A percentile compares a stretch with the other conserved stretches of the same genome.
Conservation (phyloP, 2,888 invertebrate species). For the Stenodera caucasica region DNA sequence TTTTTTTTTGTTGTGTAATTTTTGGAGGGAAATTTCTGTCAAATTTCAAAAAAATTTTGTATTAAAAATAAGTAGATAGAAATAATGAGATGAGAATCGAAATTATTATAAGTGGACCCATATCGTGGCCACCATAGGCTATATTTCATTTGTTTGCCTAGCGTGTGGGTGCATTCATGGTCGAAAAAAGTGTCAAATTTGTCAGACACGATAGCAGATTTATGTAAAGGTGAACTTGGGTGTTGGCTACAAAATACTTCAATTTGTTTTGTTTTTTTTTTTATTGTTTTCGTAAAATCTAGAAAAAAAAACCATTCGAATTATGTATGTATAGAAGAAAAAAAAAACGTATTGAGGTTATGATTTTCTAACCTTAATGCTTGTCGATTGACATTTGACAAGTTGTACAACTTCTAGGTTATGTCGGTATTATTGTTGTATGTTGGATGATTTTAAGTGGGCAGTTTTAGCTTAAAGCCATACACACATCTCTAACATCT, state of each 20-base stretch:
- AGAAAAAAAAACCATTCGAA: too few species aligned
- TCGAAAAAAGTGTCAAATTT: constrained; percentile 14
- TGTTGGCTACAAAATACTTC: background rate
- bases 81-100: too few species aligned
- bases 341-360: background rate
- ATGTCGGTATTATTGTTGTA: background rate
- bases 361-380: background rate
- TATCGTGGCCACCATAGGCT: background rate
- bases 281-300: background rate
- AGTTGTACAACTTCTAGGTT: background rate
- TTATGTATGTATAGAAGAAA: too few species aligned
- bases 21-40: background rate
- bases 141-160: constrained; percentile 8
- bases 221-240: constrained; percentile 10
- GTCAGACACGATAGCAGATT: constrained; percentile 11
- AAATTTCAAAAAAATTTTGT: too few species aligned
- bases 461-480: constrained; percentile 4
- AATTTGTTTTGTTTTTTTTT: background rate
- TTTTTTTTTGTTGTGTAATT: background rate
- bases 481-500: constrained; percentile 15
- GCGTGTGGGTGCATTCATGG: constrained; percentile 7
- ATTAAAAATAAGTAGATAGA: too few species aligned
- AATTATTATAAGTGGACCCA: background rate
- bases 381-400: background rate
- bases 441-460: background rate